Conservation (phyloP, 2,797 vertebrate genomes). For the Anniella stebbinsi region DNA sequence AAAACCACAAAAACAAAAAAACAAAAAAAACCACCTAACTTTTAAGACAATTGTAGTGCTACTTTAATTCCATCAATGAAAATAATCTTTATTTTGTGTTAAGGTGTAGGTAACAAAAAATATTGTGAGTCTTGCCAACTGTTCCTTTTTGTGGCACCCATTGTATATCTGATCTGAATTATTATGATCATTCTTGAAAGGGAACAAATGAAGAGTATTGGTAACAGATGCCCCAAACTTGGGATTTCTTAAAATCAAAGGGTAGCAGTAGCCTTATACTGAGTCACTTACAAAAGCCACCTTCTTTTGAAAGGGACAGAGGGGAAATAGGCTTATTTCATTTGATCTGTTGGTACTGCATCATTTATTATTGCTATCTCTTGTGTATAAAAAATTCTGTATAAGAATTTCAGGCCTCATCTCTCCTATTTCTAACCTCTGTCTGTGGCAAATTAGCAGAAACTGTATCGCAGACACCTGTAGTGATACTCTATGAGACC, state of each 20-base stretch:
- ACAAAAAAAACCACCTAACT: too few species aligned
- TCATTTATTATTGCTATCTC: neutral
- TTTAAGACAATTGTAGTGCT: too few species aligned
- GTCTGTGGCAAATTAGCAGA: constrained; percentile 13
- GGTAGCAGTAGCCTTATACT: constrained; percentile 15
- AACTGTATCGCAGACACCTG: neutral
- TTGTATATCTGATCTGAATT: constrained; percentile 29
- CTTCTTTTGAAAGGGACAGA: constrained; percentile 1
- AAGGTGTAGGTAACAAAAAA: neutral
- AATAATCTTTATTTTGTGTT: constrained; percentile 32
- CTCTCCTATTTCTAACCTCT: neutral
- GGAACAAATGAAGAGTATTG: constrained; percentile 38
- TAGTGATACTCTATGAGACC: neutral
- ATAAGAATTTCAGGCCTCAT: constrained; percentile 6
- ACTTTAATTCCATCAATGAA: constrained; percentile 17
- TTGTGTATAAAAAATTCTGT: neutral
- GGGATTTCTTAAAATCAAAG: constrained; percentile 36
- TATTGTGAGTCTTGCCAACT: constrained; percentile 15
- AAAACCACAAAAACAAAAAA: too few species aligned
- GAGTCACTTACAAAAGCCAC: neutral
- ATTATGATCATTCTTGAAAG: constrained; percentile 11
- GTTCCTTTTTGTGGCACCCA: neutral
- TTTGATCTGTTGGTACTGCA: neutral
- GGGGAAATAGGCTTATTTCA: neutral
- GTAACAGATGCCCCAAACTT: constrained; percentile 34